Percentiles rank a stretch among this genome's conserved stretches.
Conservation (phyloP, 2,113 vertebrate species). For the Eubucco bourcierii region DNA sequence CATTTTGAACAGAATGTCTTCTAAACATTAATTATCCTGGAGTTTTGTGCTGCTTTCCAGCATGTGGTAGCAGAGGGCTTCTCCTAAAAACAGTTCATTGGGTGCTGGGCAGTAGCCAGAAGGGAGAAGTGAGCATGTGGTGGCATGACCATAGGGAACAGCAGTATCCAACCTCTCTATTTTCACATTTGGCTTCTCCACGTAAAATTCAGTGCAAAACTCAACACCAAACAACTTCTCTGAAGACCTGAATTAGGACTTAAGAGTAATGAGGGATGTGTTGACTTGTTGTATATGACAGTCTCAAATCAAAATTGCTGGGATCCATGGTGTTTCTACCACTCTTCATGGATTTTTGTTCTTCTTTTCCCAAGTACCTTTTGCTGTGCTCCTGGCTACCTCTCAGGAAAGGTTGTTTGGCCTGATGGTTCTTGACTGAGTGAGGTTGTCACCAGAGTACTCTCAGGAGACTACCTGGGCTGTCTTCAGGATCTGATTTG, state of each 20-base stretch:
- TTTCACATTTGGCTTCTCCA: not conserved
- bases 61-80: not conserved
- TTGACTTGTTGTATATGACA: accelerated
- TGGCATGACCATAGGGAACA: not conserved
- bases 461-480: not conserved
- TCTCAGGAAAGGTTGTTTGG: not conserved
- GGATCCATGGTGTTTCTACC: not conserved
- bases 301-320: not conserved
- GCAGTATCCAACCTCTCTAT: accelerated
- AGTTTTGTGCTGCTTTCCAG: not conserved
- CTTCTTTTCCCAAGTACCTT: not conserved
- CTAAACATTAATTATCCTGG: not conserved
- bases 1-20: not conserved
- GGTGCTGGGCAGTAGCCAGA: not conserved
- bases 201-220: not conserved
- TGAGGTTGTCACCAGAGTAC: not conserved
- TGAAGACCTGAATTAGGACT: not conserved
- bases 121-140: not conserved
- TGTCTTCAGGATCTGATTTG: not conserved
- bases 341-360: not conserved
- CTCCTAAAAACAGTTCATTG: not conserved
- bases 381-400: not conserved
- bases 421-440: not conserved
- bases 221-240: not conserved
- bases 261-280: not conserved